Percentiles rank a stretch among this genome's conserved stretches.
These are phyloP conservation scores for Nomada flava DNA, from an alignment of 2,888 invertebrate species.

Conservation along the genomic window DNA sequence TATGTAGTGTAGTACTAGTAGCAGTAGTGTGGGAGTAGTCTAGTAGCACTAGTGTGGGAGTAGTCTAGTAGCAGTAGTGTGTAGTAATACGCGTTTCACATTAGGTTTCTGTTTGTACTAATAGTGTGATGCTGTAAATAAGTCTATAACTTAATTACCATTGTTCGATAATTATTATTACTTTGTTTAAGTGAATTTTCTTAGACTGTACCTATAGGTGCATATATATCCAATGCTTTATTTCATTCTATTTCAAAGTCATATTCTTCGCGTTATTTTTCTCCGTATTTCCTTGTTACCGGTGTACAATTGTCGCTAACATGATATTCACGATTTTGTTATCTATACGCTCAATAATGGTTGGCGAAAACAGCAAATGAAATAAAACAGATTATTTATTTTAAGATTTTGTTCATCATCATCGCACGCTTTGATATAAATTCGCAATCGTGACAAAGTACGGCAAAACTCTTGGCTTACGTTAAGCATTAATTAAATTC, in stretches of 20 bases:
- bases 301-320: background rate
- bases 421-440: slow-evolving; percentile 14
- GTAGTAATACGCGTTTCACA: too few relatives aligned
- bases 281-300: background rate
- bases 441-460: background rate
- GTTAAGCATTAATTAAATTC: background rate
- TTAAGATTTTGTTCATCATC: background rate
- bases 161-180: too few relatives aligned
- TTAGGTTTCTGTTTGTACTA: too few relatives aligned
- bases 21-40: too few relatives aligned
- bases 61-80: too few relatives aligned
- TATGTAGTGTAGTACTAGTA: too few relatives aligned
- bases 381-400: slow-evolving; percentile 10
- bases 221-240: too few relatives aligned
- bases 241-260: background rate
- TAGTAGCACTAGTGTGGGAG: too few relatives aligned
- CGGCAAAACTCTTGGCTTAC: background rate
- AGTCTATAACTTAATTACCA: too few relatives aligned
- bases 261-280: background rate
- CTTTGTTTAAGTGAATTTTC: too few relatives aligned
- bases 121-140: too few relatives aligned
- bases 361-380: background rate
- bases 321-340: background rate
- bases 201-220: too few relatives aligned
- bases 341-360: background rate